Evolutionary conservation across 1,140 invertebrate genomes (phyloP), one percentile per base, ranked within the genome.

Genomic region (Pogonognathellus flavescens): DNA sequence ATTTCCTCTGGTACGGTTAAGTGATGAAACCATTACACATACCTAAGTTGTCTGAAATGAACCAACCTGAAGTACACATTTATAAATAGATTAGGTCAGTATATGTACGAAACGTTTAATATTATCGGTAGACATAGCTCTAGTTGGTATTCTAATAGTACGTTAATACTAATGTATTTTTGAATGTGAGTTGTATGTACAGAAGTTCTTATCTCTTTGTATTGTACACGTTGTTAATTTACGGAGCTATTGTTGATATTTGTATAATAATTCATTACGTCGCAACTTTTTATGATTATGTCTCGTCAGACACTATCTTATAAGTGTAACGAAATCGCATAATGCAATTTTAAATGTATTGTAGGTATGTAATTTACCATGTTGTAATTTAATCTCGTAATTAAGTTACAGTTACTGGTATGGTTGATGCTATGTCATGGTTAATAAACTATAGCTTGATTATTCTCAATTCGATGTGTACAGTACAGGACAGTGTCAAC

Each of bases 51-150:
- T 66, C 62, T 25, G 62, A 66, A 66, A 66, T 66, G 62, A 66
- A 76, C 70, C 41, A 49, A 76, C 70, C 70, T 76, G 70, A 76
- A 76, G 70, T 76, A 76, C 70, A 76, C 70, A 76, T 76, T 49
- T n/a, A 18, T 76, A 66, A 66, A 25, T 66, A 66, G 25, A 66
- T 66, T 66, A 66, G 62, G 25, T 66, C 22, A 66, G 62, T 66
- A 66, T 20, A 10, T 50, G 31, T 76, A 76, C n/a, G 31, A 41
- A 76, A 49, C 70, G 31, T 76, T 76, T 76, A 66, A 66, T 66
- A 66, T 25, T 25, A 25, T 66, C 62, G 62, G 22, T 66, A 66
- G 62, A 25, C 62, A 66, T 66, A 66, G 62, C 20, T 25, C 62
- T 66, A 25, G 62, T 25, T 11, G 22, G 10, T 66, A 66, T 25